Percentiles rank a stretch among this genome's conserved stretches.
Evolutionary conservation across 2,113 vertebrate species (phyloP).

Genomic region (Anolis carolinensis): DNA sequence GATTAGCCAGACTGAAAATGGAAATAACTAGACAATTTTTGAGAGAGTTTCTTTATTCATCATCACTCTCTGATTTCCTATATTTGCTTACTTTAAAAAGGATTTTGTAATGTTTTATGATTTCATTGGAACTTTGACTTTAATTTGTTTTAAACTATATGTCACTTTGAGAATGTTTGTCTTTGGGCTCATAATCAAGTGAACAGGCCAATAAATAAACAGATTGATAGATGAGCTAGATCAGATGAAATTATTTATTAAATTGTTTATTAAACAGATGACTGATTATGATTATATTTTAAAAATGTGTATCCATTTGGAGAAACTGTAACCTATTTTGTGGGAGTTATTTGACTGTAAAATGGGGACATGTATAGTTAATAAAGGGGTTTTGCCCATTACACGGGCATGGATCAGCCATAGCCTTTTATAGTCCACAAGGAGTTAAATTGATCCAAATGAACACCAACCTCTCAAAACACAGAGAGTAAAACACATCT

Average conservation of each 20-base stretch:
- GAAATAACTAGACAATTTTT: too few species aligned
- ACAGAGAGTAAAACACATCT: conserved; percentile 73
- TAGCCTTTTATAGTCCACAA: conserved; percentile 33
- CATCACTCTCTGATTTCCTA: too few species aligned
- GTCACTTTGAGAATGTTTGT: too few species aligned
- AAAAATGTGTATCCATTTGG: background rate
- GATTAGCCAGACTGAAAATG: too few species aligned
- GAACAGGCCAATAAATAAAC: too few species aligned
- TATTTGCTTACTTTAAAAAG: too few species aligned
- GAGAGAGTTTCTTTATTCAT: too few species aligned
- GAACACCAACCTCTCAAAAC: conserved; percentile 53
- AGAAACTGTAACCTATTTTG: background rate
- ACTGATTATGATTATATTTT: background rate
- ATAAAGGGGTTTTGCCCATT: background rate
- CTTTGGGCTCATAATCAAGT: too few species aligned
- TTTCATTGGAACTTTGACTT: too few species aligned
- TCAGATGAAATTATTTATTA: background rate
- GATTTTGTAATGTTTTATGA: too few species aligned
- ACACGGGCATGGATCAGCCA: background rate
- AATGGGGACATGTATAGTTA: background rate
- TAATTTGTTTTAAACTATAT: too few species aligned
- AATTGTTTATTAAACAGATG: background rate
- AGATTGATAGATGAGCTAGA: too few species aligned
- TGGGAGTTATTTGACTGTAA: background rate
- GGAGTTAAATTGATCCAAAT: conserved; percentile 66